Evolutionary conservation across 2,113 vertebrate species (phyloP).

Genomic region (Myanophis thanlyinensis): DNA sequence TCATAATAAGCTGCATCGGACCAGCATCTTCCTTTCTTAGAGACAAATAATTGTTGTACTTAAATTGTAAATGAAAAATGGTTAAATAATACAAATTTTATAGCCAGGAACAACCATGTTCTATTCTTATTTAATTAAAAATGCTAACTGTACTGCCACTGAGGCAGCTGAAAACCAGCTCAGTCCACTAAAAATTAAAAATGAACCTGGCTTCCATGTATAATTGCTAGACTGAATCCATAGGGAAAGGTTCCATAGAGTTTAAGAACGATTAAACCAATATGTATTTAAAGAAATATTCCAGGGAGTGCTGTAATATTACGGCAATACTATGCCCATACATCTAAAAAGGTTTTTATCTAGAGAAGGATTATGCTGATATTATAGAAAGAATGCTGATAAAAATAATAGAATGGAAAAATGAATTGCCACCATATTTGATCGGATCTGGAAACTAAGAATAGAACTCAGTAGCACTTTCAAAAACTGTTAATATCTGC

Average conservation of each 20-base stretch:
- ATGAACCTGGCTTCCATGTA: constrained; percentile 6
- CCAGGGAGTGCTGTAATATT: constrained; percentile 6
- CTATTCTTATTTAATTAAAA: constrained; percentile 3
- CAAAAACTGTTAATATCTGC: neutral
- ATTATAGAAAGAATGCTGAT: neutral
- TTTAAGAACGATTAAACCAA: constrained; percentile 24
- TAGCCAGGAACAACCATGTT: neutral
- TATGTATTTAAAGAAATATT: constrained; percentile 22
- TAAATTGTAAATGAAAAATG: constrained; percentile 5
- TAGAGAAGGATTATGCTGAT: neutral
- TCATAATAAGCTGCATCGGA: neutral
- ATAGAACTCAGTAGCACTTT: neutral
- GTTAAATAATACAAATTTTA: constrained; percentile 1
- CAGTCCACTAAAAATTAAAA: constrained; percentile 9
- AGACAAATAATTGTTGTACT: neutral
- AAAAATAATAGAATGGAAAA: constrained; percentile 1
- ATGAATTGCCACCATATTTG: neutral
- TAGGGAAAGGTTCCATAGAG: neutral
- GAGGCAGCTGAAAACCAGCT: neutral
- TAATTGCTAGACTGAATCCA: constrained; percentile 20
- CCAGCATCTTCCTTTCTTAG: neutral
- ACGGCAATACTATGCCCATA: constrained; percentile 13
- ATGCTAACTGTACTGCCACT: neutral
- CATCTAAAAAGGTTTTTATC: neutral
- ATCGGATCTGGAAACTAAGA: neutral